Conservation (phyloP, 1,140 invertebrate species). For the Polypedilum pembai region DNA sequence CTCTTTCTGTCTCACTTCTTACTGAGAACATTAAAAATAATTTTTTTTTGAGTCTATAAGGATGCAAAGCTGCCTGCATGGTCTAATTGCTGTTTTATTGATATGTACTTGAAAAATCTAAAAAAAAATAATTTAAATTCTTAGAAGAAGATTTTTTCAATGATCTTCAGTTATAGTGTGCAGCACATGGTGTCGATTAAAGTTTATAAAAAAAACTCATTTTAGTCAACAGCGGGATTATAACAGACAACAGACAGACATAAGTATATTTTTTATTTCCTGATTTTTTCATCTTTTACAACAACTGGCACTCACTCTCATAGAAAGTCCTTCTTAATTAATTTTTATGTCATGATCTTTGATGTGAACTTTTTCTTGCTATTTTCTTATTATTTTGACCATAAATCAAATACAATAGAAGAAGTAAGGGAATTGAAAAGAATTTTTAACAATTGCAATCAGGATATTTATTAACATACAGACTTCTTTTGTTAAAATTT, state of each 20-base stretch:
- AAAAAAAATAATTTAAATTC: background rate
- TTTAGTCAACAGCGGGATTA: conserved; percentile 21
- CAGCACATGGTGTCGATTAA: conserved; percentile 11
- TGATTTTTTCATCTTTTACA: background rate
- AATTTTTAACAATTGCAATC: too few species aligned
- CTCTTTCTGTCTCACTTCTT: background rate
- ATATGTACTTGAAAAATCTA: background rate
- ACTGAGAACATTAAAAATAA: background rate
- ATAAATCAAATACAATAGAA: background rate
- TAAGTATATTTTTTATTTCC: conserved; percentile 22
- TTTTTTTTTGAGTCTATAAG: too few species aligned
- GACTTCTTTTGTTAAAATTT: too few species aligned
- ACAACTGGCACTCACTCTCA: background rate
- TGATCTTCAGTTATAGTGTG: background rate
- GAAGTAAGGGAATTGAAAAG: too few species aligned
- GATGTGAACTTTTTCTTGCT: background rate
- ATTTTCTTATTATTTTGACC: background rate
- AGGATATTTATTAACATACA: too few species aligned
- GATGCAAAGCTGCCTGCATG: too few species aligned
- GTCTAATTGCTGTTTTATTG: too few species aligned
- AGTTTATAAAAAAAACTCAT: background rate
- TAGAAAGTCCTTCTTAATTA: background rate
- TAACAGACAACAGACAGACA: conserved; percentile 12
- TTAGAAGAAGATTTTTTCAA: background rate
- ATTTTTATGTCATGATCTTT: background rate